Evolutionary conservation across 1,140 invertebrate species (phyloP), one percentile per base, ranked within the genome.

Genomic region (Dendroctonus ponderosae): DNA sequence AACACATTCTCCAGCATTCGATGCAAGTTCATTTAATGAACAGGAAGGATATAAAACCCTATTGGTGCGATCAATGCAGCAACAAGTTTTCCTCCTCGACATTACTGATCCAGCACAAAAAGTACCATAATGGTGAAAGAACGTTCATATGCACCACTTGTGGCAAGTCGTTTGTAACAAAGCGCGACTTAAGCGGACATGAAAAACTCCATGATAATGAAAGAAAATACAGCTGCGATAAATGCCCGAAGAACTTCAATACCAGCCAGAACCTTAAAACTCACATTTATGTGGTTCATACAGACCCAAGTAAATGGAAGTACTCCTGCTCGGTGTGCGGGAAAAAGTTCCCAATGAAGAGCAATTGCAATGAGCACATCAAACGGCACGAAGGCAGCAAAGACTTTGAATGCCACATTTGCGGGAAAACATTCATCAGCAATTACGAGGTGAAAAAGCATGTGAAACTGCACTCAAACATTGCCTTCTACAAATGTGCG

Each of bases 401-500:
- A 61, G 85, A 88, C 0, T 92, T 91, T 75, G 79, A 81, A 0
- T 94, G 91, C 74, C 79, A 82, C 5, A 81, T 86, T 5, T 94
- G 91, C 72, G 82, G 82, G 6, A 93, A 93, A 75, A 79, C 85
- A 14, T 94, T 94, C 61, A 62, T 71, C 7, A 72, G 64, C 48
- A 72, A 70, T 12, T 64, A 58, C 48, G 73, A 73, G 40, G 44
- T 75, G 46, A 67, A 71, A 51, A 72, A 70, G 49, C 76, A 78
- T 62, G 62, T 71, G 9, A 68, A 63, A 26, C 64, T 62, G 15
- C 76, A 77, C 58, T 72, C 72, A 38, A 70, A 74, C 48, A 66
- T 68, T 7, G 61, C 67, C 15, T 48, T 50, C 14, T 71, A 65
- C 62, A 70, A 71, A 57, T 80, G 77, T 56, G 43, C 53, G 7